Conservation (phyloP, 1,140 invertebrate genomes). For the Dreissena rostriformis region DNA sequence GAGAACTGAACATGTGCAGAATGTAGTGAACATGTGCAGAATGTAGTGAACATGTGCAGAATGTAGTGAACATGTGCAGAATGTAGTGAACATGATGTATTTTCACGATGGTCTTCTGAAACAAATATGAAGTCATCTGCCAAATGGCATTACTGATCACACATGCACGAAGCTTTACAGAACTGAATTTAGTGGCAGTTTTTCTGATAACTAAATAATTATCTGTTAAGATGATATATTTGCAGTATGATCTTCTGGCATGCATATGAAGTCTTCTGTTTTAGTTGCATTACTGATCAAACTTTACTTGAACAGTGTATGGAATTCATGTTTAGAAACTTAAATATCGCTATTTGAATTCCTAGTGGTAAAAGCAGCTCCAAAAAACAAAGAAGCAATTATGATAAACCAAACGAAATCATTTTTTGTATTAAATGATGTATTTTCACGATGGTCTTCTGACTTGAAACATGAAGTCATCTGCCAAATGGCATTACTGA, state of each 20-base stretch:
- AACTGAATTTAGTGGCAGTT: too few species aligned
- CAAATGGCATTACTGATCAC: conserved; percentile 37
- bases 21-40: too few species aligned
- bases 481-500: conserved; percentile 40
- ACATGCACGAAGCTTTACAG: not conserved
- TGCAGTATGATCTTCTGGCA: too few species aligned
- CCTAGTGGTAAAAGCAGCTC: not conserved
- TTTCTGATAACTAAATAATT: too few species aligned
- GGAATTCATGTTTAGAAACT: too few species aligned
- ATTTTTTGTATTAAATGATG: not conserved
- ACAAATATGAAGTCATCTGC: conserved; percentile 31
- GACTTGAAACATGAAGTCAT: conserved; percentile 30
- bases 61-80: not conserved
- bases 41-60: not conserved
- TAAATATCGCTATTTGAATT: not conserved
- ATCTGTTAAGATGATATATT: too few species aligned
- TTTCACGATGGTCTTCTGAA: conserved; percentile 40
- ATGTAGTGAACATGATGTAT: conserved; percentile 18
- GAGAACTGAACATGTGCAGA: too few species aligned
- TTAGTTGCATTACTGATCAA: too few species aligned
- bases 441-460: conserved; percentile 41
- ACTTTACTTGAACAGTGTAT: too few species aligned
- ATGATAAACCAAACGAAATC: too few species aligned
- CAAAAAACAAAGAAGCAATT: too few species aligned
- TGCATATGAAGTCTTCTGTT: too few species aligned